Percentiles rank a stretch among this genome's conserved stretches.
These are phyloP conservation scores for Eurystomus glaucurus DNA, from an alignment of 2,797 vertebrate genomes.

Conservation along the genomic window DNA sequence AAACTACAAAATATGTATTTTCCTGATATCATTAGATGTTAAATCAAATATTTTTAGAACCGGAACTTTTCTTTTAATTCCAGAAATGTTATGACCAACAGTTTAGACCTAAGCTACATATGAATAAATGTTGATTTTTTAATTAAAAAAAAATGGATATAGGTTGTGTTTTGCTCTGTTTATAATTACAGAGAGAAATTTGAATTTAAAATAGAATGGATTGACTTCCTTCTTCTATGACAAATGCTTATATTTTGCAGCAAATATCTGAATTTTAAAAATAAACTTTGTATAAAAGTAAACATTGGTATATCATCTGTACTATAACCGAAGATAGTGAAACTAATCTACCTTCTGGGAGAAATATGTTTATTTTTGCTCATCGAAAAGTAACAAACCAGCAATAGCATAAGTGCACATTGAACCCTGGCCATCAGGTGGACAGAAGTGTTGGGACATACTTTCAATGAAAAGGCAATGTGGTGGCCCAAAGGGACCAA, in stretches of 20 bases:
- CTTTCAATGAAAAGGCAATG: background rate
- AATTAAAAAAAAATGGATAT: background rate
- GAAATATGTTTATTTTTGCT: background rate
- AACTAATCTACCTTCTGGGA: background rate
- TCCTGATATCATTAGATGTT: background rate
- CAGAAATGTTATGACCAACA: background rate
- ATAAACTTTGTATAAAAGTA: background rate
- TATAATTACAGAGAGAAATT: background rate
- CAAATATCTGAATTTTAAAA: background rate
- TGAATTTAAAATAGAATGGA: background rate
- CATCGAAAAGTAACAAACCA: background rate
- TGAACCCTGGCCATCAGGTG: background rate
- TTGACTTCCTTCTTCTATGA: background rate
- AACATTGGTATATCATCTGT: background rate
- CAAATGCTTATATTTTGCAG: background rate
- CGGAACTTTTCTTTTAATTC: background rate
- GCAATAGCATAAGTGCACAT: fast-evolving
- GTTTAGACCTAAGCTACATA: background rate
- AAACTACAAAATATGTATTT: background rate
- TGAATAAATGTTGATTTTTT: background rate
- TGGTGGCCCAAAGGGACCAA: background rate
- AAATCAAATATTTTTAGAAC: background rate
- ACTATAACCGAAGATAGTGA: background rate
- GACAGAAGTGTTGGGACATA: background rate
- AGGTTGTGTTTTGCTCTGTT: background rate